Conservation (phyloP, 2,888 invertebrate species). For the Drosophila prolongata region DNA sequence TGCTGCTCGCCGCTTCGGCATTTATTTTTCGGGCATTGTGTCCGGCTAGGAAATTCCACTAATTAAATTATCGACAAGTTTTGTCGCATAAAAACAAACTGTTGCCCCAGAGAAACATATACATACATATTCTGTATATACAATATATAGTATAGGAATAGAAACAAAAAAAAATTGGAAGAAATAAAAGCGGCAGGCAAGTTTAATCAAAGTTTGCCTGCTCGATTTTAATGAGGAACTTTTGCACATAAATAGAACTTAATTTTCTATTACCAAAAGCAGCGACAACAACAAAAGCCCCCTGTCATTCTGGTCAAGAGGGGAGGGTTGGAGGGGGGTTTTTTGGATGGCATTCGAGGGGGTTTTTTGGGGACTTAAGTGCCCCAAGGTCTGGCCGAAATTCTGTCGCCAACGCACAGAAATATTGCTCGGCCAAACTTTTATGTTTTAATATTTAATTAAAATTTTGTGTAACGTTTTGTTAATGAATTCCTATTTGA, state of each 20-base stretch:
- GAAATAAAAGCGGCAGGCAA: slow-evolving; percentile 21
- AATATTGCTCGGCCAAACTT: slow-evolving; percentile 63
- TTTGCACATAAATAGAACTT: slow-evolving; percentile 52
- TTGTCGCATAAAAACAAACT: slow-evolving; percentile 55
- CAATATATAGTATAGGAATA: neutral
- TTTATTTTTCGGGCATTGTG: slow-evolving; percentile 38
- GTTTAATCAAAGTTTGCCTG: slow-evolving; percentile 54
- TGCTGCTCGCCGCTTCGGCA: slow-evolving; percentile 18
- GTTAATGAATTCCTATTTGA: slow-evolving; percentile 78
- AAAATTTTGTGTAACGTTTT: slow-evolving; percentile 78
- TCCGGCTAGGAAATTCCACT: slow-evolving; percentile 47
- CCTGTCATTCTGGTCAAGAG: slow-evolving; percentile 28
- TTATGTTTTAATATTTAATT: slow-evolving; percentile 78
- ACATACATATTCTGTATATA: neutral
- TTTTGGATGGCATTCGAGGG: neutral
- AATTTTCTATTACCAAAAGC: slow-evolving; percentile 52
- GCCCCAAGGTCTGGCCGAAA: slow-evolving; percentile 25
- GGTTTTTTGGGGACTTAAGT: slow-evolving; percentile 3
- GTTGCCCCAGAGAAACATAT: slow-evolving; percentile 27
- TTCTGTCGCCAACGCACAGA: slow-evolving; percentile 52
- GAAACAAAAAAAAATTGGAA: slow-evolving; percentile 4
- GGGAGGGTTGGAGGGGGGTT: neutral
- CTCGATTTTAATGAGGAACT: slow-evolving; percentile 52
- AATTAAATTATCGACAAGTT: slow-evolving; percentile 67
- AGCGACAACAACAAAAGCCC: slow-evolving; percentile 34